These are phyloP conservation scores for Harpalus rubripes DNA, from an alignment of 2,888 invertebrate species.

Conservation along the genomic window DNA sequence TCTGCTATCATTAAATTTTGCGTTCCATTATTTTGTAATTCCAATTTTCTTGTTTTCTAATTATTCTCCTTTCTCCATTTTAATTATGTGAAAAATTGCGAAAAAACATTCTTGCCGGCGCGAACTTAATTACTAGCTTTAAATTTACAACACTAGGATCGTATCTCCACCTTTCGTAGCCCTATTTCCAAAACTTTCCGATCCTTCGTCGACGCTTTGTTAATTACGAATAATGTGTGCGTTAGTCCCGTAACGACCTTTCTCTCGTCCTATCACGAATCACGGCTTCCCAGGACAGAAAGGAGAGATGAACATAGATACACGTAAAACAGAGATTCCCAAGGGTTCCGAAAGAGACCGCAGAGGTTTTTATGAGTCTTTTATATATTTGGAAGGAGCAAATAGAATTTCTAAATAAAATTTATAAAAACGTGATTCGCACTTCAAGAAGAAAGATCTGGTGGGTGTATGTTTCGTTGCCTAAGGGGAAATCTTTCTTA, in stretches of 20 bases:
- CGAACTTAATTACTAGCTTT: background rate
- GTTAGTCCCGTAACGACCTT: slow-evolving; percentile 60
- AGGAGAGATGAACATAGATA: background rate
- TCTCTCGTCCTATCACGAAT: background rate
- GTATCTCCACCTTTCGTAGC: background rate
- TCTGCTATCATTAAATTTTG: background rate
- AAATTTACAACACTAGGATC: background rate
- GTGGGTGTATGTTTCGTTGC: no score
- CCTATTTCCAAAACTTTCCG: slow-evolving; percentile 5
- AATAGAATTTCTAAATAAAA: background rate
- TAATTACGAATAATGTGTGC: slow-evolving; percentile 65
- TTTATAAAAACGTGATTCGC: background rate
- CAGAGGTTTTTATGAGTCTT: background rate
- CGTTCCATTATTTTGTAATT: background rate
- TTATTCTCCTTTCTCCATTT: background rate
- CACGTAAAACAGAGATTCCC: background rate
- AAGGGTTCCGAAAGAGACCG: background rate
- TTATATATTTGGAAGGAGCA: background rate
- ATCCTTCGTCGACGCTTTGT: slow-evolving; percentile 48
- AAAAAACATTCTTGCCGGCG: background rate
- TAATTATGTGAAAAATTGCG: background rate
- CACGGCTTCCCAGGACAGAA: background rate
- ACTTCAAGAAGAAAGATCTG: no score
- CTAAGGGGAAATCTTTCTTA: no score
- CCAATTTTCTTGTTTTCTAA: background rate